These are phyloP conservation scores for Adelges cooleyi DNA, from an alignment of 1,140 invertebrate genomes.

Conservation along the genomic window DNA sequence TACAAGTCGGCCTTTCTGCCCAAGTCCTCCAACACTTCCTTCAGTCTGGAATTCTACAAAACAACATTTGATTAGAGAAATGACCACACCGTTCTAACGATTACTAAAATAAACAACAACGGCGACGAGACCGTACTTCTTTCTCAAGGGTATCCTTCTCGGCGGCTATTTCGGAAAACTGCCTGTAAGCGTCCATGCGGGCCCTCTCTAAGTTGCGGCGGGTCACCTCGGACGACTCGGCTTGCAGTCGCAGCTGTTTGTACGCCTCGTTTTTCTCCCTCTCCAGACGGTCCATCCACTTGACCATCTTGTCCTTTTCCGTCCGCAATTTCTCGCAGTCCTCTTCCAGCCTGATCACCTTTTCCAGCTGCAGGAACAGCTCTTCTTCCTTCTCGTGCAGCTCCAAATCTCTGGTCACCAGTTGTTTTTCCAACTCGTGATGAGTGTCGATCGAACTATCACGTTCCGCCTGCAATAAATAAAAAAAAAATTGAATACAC, in stretches of 20 bases:
- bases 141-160: slow-evolving; percentile 48
- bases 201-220: slow-evolving; percentile 46
- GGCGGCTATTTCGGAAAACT: slow-evolving; percentile 47
- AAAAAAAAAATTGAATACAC: slow-evolving; percentile 15
- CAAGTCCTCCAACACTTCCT: slow-evolving; percentile 14
- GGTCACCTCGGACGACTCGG: slow-evolving; percentile 46
- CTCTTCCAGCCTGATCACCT: slow-evolving; percentile 47
- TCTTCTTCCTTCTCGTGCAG: slow-evolving; percentile 51
- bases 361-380: slow-evolving; percentile 48
- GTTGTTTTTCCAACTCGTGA: slow-evolving; percentile 41
- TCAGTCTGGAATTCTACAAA: slow-evolving; percentile 13
- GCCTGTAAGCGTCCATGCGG: slow-evolving; percentile 46
- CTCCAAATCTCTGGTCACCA: slow-evolving; percentile 46
- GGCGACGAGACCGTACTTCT: slow-evolving; percentile 39
- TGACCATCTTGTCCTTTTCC: slow-evolving; percentile 40
- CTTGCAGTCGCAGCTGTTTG: slow-evolving; percentile 44
- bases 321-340: slow-evolving; percentile 43
- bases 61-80: not conserved
- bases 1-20: slow-evolving; percentile 11
- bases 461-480: slow-evolving; percentile 47
- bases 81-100: no score
- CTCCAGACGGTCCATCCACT: slow-evolving; percentile 40
- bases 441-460: slow-evolving; percentile 44
- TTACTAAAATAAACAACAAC: no score
- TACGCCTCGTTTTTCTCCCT: slow-evolving; percentile 41